Conservation (phyloP, 2,888 invertebrate species). For the Thymelicus acteon region DNA sequence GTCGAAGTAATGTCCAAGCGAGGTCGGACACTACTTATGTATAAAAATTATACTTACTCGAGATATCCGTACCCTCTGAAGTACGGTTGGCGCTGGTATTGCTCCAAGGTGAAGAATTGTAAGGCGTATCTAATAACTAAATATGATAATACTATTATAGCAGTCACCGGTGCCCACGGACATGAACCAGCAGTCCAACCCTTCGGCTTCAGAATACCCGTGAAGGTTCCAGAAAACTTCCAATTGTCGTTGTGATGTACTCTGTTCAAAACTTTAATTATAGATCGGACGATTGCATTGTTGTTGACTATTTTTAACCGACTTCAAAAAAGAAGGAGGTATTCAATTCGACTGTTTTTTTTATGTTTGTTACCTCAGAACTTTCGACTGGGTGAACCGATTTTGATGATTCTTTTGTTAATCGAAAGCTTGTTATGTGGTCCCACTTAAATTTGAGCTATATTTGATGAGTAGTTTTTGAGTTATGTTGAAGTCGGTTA, state of each 20-base stretch:
- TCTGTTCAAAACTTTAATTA: too few species aligned
- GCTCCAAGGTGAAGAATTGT: conserved; percentile 67
- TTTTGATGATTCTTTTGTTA: too few species aligned
- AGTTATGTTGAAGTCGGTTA: too few species aligned
- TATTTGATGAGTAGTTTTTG: too few species aligned
- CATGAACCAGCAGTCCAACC: conserved; percentile 48
- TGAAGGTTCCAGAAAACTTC: conserved; percentile 39
- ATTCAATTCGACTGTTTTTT: too few species aligned
- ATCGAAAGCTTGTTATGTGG: too few species aligned
- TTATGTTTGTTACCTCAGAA: too few species aligned
- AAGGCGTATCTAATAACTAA: conserved; percentile 63
- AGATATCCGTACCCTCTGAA: conserved; percentile 61
- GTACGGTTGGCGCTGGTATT: conserved; percentile 70
- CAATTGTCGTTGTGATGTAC: conserved; percentile 1
- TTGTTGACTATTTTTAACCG: too few species aligned
- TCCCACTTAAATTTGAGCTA: too few species aligned
- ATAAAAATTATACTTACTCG: conserved; percentile 65
- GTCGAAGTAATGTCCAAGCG: conserved; percentile 56
- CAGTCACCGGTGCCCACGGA: conserved; percentile 53
- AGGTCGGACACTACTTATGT: conserved; percentile 61
- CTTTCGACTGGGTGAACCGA: too few species aligned
- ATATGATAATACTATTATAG: conserved; percentile 52
- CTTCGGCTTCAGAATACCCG: conserved; percentile 8
- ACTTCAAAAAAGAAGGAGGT: too few species aligned
- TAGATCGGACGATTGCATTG: too few species aligned